Conservation (phyloP, 2,113 vertebrate species). For the Colaptes auratus region DNA sequence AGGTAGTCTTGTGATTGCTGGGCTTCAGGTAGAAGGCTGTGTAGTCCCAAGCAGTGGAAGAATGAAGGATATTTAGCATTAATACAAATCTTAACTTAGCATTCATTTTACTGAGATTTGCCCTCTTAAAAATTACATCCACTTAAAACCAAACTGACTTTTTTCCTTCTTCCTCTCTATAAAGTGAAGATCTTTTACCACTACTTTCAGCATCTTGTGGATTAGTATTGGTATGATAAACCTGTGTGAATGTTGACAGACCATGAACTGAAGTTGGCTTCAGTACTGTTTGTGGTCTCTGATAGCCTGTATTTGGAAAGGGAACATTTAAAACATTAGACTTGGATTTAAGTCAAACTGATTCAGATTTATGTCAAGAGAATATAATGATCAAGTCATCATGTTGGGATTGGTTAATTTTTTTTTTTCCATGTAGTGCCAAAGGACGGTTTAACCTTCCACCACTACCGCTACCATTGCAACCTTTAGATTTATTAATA, state of each 20-base stretch:
- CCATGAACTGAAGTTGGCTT: slow-evolving; percentile 16
- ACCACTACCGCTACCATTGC: slow-evolving; percentile 81
- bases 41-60: background rate
- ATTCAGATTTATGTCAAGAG: background rate
- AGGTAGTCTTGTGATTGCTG: background rate
- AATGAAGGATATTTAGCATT: background rate
- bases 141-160: background rate
- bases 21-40: background rate
- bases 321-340: background rate
- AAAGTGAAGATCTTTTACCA: slow-evolving; percentile 33
- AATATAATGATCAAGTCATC: slow-evolving; percentile 10
- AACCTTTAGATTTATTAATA: slow-evolving; percentile 53
- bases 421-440: slow-evolving; percentile 34
- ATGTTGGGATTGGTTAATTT: background rate
- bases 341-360: background rate
- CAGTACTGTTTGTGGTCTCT: slow-evolving; percentile 15
- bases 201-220: slow-evolving; percentile 21
- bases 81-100: background rate
- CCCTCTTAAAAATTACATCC: background rate
- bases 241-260: slow-evolving; percentile 23
- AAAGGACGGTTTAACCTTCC: slow-evolving; percentile 81
- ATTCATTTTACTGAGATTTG: background rate
- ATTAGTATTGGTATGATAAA: slow-evolving; percentile 3
- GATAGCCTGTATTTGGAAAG: slow-evolving; percentile 41
- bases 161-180: background rate